Base-by-base conservation (phyloP, 2,113 vertebrate genomes). In the Choloepus hoffmanni region DNA sequence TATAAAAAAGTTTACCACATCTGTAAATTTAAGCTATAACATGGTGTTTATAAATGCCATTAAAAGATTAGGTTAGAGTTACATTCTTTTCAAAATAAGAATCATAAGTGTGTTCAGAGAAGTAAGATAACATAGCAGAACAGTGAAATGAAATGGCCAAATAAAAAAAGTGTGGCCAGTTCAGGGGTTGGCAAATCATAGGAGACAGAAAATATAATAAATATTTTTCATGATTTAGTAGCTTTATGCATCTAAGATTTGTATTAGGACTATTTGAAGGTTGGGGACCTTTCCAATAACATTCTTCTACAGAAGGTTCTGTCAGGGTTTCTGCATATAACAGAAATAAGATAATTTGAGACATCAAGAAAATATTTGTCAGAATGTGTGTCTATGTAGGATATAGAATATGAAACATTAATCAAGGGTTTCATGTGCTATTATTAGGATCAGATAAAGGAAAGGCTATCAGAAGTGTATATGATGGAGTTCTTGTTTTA, bases 1-100 rank as follows among this genome's bases (percentile, higher is more conserved):
- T n/a, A n/a, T 48, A 30, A 72, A n/a, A 73, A 88, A 50, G 7
- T 67, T 86, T 63, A 36, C 21, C 50, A 62, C 5, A 0, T 82
- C 19, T 83, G 0, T 40, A 82, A 50, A 40, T 73, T 43, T 83
- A 62, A 87, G 82, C 73, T 62, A 21, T 36, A 36, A 43, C 7
- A 1, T 76, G 30, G 4, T 92, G 24, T 40, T 90, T 76, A 73
- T 12, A 73, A 94, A 86, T 89, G 19, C 65, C 70, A 26, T 15
- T 28, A 7, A 74, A 76, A 62, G 48, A 67, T n/a, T 85, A 45
- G 4, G 6, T 43, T 81, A 55, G 14, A 95, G 24, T 92, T 94
- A 76, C 45, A 83, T 85, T 76, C 68, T 82, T 90, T 60, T 83
- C 55, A 73, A 78, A 96, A 23, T 87, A 77, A 81, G 9, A 92